Evolutionary conservation across 2,797 vertebrate genomes (phyloP).

Genomic region (Anguilla marmorata): DNA sequence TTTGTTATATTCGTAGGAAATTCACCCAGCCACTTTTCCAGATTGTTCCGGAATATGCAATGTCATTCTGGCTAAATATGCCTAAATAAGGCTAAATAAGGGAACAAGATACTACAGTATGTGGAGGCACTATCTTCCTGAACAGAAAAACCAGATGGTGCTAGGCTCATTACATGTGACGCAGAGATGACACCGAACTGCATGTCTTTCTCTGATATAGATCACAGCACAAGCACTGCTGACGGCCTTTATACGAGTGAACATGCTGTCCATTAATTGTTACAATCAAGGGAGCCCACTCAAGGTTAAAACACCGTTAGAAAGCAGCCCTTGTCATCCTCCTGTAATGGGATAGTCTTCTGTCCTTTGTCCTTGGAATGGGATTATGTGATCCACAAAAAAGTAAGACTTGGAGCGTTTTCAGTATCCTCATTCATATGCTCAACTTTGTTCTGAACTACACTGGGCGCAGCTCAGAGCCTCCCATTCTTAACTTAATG

Average conservation of each 20-base stretch:
- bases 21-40: neutral
- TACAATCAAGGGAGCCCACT: neutral
- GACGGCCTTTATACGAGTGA: neutral
- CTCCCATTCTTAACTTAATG: neutral
- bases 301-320: neutral
- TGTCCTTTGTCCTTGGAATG: neutral
- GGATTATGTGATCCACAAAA: neutral
- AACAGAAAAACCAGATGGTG: neutral
- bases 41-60: neutral
- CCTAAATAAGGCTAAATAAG: neutral
- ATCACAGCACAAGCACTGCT: neutral
- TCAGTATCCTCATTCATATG: neutral
- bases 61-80: neutral
- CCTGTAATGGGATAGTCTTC: neutral
- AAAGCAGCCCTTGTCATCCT: neutral
- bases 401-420: neutral
- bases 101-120: neutral
- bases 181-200: neutral
- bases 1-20: neutral
- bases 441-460: neutral
- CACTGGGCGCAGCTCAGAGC: neutral
- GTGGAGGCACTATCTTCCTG: neutral
- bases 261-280: neutral
- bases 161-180: neutral
- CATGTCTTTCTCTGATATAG: neutral